Conservation (phyloP, 2,888 invertebrate genomes). For the Plagodis dolabraria region DNA sequence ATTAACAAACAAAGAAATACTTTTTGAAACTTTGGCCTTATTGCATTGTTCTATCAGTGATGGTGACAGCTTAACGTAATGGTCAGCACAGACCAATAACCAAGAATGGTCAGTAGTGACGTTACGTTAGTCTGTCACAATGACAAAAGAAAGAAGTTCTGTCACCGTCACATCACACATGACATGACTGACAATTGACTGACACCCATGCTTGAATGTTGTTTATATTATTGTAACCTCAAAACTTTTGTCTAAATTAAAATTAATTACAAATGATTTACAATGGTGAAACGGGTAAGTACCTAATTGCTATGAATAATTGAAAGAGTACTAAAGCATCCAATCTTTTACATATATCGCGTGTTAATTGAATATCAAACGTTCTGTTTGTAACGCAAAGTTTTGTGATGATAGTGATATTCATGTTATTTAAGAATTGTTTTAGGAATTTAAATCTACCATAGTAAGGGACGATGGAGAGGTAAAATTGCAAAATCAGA, state of each 20-base stretch:
- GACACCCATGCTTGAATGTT: constrained; percentile 57
- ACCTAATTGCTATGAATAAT: not conserved
- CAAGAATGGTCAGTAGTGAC: no score
- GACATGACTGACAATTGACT: no score
- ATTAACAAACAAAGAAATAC: no score
- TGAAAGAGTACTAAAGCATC: no score
- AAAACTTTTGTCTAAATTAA: constrained; percentile 9
- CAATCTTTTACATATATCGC: no score
- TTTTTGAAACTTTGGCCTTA: no score
- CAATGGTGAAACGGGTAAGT: constrained; percentile 70
- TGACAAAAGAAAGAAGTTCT: no score
- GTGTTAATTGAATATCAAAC: no score
- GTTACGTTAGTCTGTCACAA: no score
- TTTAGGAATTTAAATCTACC: constrained; percentile 55
- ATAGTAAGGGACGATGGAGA: constrained; percentile 56
- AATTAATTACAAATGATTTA: constrained; percentile 1
- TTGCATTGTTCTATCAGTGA: no score
- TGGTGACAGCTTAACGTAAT: no score
- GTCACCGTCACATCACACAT: not conserved
- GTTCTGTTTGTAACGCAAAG: not conserved
- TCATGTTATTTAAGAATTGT: constrained; percentile 30
- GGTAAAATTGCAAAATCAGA: constrained; percentile 50
- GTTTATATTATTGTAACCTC: constrained; percentile 67
- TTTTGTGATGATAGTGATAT: not conserved
- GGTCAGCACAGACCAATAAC: no score